These are phyloP conservation scores for Nephrotoma guestfalica DNA, from an alignment of 2,888 invertebrate genomes.

Conservation along the genomic window DNA sequence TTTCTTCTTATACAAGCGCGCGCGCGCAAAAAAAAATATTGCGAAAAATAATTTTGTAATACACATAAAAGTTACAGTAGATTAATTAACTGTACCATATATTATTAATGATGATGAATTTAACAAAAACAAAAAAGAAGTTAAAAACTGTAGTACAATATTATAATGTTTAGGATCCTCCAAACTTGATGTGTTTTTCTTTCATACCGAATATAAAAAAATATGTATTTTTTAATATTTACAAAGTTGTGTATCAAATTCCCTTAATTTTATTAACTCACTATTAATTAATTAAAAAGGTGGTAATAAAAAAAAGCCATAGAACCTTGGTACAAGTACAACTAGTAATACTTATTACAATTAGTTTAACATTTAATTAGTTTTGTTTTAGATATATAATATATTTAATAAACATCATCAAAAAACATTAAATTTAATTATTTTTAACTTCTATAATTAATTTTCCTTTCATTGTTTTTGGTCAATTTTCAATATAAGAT, in stretches of 20 bases:
- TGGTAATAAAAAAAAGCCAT: constrained; percentile 1
- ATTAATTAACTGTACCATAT: not conserved
- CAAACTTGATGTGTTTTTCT: not conserved
- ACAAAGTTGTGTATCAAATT: not conserved
- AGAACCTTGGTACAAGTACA: constrained; percentile 5
- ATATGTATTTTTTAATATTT: not conserved
- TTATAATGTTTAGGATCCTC: not conserved
- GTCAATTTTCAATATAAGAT: not conserved
- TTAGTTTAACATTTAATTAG: constrained; percentile 6
- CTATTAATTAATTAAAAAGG: not conserved
- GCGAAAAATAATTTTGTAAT: not conserved
- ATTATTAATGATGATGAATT: not conserved
- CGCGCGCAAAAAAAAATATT: not conserved
- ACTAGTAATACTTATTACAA: constrained; percentile 6
- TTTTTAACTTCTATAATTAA: not conserved
- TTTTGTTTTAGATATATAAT: not conserved
- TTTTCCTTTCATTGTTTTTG: not conserved
- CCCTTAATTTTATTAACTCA: not conserved
- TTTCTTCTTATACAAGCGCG: not conserved
- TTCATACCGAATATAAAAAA: not conserved
- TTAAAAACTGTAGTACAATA: not conserved
- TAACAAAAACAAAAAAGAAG: not conserved
- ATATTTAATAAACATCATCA: constrained; percentile 3
- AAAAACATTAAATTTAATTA: constrained; percentile 1
- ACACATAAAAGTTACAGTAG: not conserved